phyloP scores from a whole-genome alignment of 2,113 vertebrate species.

The Progne subis region DNA sequence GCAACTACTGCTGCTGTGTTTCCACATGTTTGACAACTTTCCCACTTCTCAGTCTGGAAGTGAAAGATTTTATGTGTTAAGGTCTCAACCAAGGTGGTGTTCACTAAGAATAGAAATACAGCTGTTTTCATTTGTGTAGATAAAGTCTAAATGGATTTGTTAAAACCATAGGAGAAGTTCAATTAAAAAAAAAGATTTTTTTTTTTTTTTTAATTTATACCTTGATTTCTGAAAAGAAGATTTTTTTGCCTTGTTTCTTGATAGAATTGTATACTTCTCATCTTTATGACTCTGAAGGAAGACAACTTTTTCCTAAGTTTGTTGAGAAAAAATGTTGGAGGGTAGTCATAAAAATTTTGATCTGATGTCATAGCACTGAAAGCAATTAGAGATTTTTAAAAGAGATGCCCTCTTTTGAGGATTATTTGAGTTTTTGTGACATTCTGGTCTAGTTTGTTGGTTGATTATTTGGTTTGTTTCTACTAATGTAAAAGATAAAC shows the following conservation, averaged over 20 bases:
- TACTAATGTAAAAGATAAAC: neutral
- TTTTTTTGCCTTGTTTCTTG: neutral
- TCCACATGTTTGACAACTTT: neutral
- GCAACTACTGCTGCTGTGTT: neutral
- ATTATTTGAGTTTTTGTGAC: neutral
- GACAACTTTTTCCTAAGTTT: neutral
- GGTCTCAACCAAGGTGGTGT: neutral
- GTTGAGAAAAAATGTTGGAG: neutral
- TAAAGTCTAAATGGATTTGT: neutral
- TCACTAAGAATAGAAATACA: neutral
- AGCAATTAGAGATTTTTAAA: neutral
- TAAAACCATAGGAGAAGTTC: neutral
- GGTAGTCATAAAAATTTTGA: neutral
- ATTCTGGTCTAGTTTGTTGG: neutral
- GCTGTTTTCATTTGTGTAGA: neutral
- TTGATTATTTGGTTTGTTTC: neutral
- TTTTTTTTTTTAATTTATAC: neutral
- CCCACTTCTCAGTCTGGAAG: neutral
- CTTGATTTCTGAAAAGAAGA: neutral
- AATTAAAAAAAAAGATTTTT: neutral
- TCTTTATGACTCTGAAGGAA: neutral
- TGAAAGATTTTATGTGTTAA: neutral
- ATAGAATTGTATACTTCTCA: neutral
- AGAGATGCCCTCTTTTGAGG: neutral
- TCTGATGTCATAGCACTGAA: neutral